Evolutionary conservation across 1,140 invertebrate species (phyloP).

Genomic region (Scaptodrosophila lebanonensis): DNA sequence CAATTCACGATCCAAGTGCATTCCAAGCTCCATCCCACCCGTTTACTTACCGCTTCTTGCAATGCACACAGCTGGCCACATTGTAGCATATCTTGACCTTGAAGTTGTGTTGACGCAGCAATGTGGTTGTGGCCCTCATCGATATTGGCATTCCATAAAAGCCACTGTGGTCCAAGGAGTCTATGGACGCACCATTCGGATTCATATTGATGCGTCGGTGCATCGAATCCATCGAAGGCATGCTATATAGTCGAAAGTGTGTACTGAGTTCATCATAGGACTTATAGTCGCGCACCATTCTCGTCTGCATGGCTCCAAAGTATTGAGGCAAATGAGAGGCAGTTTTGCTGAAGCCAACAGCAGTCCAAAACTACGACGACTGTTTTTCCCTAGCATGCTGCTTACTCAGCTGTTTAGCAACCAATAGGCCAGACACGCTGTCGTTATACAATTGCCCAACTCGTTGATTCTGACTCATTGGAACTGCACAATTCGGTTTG

Average conservation of each 20-base stretch:
- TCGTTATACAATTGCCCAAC: too few relatives aligned
- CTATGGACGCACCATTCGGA: conserved; percentile 38
- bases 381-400: conserved; percentile 20
- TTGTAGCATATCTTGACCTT: conserved; percentile 89
- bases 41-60: conserved; percentile 83
- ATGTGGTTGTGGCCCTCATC: conserved; percentile 24
- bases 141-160: conserved; percentile 2
- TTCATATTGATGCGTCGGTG: conserved; percentile 48
- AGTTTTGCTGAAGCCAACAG: neutral
- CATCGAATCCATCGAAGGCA: conserved; percentile 49
- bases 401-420: too few relatives aligned
- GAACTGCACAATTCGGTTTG: too few relatives aligned
- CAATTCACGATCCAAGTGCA: too few relatives aligned
- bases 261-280: conserved; percentile 52
- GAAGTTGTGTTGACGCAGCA: conserved; percentile 83
- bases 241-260: conserved; percentile 44
- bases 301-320: conserved; percentile 26
- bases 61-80: conserved; percentile 89
- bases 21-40: neutral
- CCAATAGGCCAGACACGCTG: too few relatives aligned
- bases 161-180: conserved; percentile 15
- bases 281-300: conserved; percentile 41
- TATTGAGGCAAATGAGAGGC: conserved; percentile 15
- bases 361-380: neutral
- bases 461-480: too few relatives aligned